phyloP scores from a whole-genome alignment of 1,140 invertebrate species.

The Dermatophagoides farinae region DNA sequence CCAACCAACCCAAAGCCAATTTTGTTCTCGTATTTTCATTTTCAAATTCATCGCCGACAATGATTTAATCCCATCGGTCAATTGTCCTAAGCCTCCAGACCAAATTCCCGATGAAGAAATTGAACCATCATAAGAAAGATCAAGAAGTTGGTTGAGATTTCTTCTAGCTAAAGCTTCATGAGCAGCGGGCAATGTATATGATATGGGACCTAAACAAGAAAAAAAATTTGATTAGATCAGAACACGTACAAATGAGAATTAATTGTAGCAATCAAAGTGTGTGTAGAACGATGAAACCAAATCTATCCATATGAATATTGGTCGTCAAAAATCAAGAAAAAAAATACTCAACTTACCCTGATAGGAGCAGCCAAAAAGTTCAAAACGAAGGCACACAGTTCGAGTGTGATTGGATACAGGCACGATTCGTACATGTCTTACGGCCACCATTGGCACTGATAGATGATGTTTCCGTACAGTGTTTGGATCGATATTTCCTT shows the following conservation, averaged over 20 bases:
- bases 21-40: constrained; percentile 49
- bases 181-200: neutral
- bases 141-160: constrained; percentile 37
- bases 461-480: constrained; percentile 49
- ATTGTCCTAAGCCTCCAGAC: constrained; percentile 53
- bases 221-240: too few species aligned
- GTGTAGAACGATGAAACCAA: neutral
- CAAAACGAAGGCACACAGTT: constrained; percentile 66
- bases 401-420: constrained; percentile 58
- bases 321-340: too few species aligned
- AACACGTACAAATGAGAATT: neutral
- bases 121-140: constrained; percentile 75
- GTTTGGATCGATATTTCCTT: constrained; percentile 60
- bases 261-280: neutral
- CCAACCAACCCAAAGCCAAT: constrained; percentile 75
- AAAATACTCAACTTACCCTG: constrained; percentile 39
- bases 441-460: constrained; percentile 46
- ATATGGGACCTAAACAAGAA: neutral
- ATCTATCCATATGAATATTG: too few species aligned
- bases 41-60: constrained; percentile 34
- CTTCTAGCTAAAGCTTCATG: neutral
- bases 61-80: constrained; percentile 51
- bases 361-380: constrained; percentile 53
- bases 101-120: constrained; percentile 33
- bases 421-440: constrained; percentile 51